Evolutionary conservation across 2,113 vertebrate species (phyloP).

Genomic region (Rostratula benghalensis): DNA sequence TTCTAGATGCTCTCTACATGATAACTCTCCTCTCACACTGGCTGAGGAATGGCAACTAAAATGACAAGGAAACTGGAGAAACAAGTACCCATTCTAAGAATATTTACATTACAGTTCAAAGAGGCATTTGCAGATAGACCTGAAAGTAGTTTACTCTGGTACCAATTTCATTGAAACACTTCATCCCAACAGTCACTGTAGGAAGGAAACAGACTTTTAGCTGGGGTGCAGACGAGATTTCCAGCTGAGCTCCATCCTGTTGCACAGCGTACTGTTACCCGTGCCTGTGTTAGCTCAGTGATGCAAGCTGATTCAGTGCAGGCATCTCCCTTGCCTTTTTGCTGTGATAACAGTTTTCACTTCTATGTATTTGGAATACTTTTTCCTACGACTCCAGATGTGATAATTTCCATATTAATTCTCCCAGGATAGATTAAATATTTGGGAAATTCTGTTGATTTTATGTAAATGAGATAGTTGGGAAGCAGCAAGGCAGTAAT

Average conservation of each 20-base stretch:
- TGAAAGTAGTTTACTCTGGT: neutral
- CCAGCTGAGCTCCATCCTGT: neutral
- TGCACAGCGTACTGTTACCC: accelerated
- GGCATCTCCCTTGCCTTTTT: neutral
- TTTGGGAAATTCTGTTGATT: constrained; percentile 3
- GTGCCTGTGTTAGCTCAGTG: accelerated
- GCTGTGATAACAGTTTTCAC: neutral
- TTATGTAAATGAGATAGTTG: neutral
- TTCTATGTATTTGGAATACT: neutral
- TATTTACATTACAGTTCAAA: neutral
- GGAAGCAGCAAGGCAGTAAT: neutral
- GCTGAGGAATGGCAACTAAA: neutral
- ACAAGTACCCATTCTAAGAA: neutral
- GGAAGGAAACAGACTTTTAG: neutral
- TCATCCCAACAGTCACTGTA: neutral
- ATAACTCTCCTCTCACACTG: neutral
- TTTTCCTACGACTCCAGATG: neutral
- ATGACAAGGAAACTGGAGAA: neutral
- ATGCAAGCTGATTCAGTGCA: neutral
- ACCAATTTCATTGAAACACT: neutral
- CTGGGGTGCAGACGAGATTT: neutral
- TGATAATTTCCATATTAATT: neutral
- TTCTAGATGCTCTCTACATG: neutral
- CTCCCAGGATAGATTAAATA: neutral
- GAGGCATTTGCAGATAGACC: neutral